Evolutionary conservation across 1,140 invertebrate species (phyloP), one percentile per base, ranked within the genome.

Genomic region (Mylabris phalerata): DNA sequence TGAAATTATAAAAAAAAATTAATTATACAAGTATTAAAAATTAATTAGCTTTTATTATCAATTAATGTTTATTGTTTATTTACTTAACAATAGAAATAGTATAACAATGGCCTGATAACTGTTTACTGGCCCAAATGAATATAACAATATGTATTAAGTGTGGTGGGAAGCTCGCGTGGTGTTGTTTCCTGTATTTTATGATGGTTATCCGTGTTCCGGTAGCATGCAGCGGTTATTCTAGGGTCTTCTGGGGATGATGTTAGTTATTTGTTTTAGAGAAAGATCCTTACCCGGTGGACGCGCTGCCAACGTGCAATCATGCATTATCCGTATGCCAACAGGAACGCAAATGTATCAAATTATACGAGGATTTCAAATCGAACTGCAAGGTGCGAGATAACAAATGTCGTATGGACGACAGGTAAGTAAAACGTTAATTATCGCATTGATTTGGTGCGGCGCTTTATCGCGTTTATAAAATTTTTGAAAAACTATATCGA

Each of bases 241-340:
- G 19, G 48, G 32, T 41, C 43, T 50, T 50, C 48, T 13, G 24
- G 19, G 48, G 25, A 40, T 40, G 41, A 10, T 50, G 32, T 40
- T 50, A 32, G 32, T 54, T 26, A 45, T 59, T 65, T 67, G 56
- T 73, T 72, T 48, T 83, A 89, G 90, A 93, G 68, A 90, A 89
- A 79, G 89, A 93, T 78, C 88, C 86, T 9, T 90, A 90, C 75
- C 84, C 88, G 10, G 85, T 92, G 50, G 89, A 93, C 71, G 87
- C 88, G 39, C 78, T 94, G 69, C 89, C 90, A 48, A 90, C 88
- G 39, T 93, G 91, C 76, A 91, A 88, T 73, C 90, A 93, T 68
- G 91, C 91, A 4, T 75, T 92, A 63, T 86, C 80, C 62, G 87
- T 90, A 49, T 94, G 91, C 73, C 83, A 88, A 67, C 85, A 83